Percentiles rank a stretch among this genome's conserved stretches.
phyloP scores from a whole-genome alignment of 2,113 vertebrate genomes.

The Terrapene triunguis region DNA sequence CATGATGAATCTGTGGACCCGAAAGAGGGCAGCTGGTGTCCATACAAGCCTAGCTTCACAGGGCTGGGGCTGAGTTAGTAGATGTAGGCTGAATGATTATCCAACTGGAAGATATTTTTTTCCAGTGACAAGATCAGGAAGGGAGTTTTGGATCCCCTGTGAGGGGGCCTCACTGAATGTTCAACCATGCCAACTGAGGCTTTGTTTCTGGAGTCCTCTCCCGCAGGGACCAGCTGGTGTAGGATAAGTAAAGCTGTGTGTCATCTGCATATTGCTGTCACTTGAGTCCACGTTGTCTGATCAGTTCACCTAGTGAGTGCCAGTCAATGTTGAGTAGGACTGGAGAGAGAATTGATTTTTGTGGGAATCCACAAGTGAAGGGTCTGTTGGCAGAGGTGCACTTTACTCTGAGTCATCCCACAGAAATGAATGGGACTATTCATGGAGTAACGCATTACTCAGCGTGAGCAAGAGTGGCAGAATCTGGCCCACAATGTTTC shows the following conservation, averaged over 20 bases:
- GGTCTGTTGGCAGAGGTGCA: not conserved
- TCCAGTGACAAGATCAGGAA: not conserved
- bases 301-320: not conserved
- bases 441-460: not conserved
- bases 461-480: not conserved
- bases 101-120: fast-evolving
- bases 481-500: not conserved
- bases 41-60: fast-evolving
- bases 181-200: not conserved
- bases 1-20: no score
- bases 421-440: not conserved
- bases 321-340: not conserved
- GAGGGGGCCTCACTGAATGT: fast-evolving
- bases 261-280: not conserved
- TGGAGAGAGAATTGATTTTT: no score
- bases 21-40: not conserved
- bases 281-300: not conserved
- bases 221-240: fast-evolving
- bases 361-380: not conserved
- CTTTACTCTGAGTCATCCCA: not conserved
- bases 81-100: not conserved
- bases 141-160: fast-evolving
- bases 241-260: fast-evolving
- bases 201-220: not conserved
- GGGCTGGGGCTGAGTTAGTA: not conserved